Conservation (phyloP, 2,113 vertebrate genomes). For the Thermophis baileyi region DNA sequence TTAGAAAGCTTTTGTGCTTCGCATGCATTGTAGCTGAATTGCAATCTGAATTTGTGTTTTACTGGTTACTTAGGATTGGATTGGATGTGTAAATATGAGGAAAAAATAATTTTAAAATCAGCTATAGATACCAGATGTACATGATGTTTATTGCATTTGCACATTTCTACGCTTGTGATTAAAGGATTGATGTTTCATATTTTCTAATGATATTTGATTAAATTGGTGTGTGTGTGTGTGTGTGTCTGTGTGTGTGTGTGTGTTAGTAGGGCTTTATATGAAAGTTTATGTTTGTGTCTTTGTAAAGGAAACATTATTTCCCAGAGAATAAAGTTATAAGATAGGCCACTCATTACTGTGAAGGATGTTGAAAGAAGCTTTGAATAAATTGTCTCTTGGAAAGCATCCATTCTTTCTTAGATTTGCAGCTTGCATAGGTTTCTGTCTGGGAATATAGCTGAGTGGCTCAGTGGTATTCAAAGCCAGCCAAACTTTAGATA, state of each 20-base stretch:
- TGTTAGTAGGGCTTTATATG: background rate
- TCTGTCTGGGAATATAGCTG: background rate
- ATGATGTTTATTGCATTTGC: slow-evolving; percentile 63
- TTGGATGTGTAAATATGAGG: slow-evolving; percentile 67
- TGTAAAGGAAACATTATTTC: slow-evolving; percentile 51
- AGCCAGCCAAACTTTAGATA: background rate
- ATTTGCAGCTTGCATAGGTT: background rate
- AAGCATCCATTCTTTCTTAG: background rate
- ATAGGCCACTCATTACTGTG: slow-evolving; percentile 52
- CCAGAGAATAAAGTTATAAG: slow-evolving; percentile 57
- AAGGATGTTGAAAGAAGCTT: slow-evolving; percentile 5
- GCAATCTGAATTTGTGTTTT: slow-evolving; percentile 75
- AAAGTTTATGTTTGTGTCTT: background rate
- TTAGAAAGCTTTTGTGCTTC: slow-evolving; percentile 88
- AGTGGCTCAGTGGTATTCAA: background rate
- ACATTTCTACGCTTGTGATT: slow-evolving; percentile 51
- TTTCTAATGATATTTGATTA: slow-evolving; percentile 90
- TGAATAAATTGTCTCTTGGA: background rate
- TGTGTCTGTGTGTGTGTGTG: slow-evolving; percentile 42
- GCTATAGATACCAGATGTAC: slow-evolving; percentile 67
- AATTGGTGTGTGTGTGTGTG: slow-evolving; percentile 64
- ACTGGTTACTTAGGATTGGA: slow-evolving; percentile 60
- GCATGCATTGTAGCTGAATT: slow-evolving; percentile 74
- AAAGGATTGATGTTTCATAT: slow-evolving; percentile 67
- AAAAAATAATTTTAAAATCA: slow-evolving; percentile 65